Base-by-base conservation (phyloP, 1,140 invertebrate species). In the Drosophila novamexicana region DNA sequence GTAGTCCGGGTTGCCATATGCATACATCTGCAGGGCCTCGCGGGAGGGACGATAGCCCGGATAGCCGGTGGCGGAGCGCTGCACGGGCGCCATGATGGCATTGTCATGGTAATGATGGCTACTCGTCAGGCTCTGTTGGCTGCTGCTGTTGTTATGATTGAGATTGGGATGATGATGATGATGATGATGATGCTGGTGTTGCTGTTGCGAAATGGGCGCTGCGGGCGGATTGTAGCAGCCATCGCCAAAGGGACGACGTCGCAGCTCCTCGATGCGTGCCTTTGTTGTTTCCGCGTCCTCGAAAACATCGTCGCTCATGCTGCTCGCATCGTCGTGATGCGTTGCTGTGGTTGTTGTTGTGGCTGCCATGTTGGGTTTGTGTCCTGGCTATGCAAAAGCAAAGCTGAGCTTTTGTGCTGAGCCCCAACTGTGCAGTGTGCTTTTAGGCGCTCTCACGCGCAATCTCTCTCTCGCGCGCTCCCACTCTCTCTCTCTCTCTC, bases 251-350 rank as follows among this genome's bases (percentile, higher is more conserved):
- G 86, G 85, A 7, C 84, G 85, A 6, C 89, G 82, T 6, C 86
- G 76, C 49, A 88, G 37, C 53, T 92, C 91, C 44, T 91, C 90
- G 50, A 91, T 81, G 69, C 91, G 90, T 16, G 83, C 76, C 53
- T 91, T 85, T 2, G 84, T 91, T 16, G 86, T 92, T 76, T 92
- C 91, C 32, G 81, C 81, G 72, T 94, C 93, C 85, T 96, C 96
- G 79, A 97, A 97, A 10, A 97, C 96, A 88, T 97, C 96, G 88
- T 97, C 96, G 81, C 95, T 96, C 94, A 96, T 96, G 77, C 94
- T 96, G 91, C 96, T 95, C 29, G 91, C 83, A 68, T 92, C 91
- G 37, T 92, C 91, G 29, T 77, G 88, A 59, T 66, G 67, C 22
- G 68, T 29, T 7, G 79, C 29, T 40, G 69, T 9, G 66, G 62